Evolutionary conservation across 2,888 invertebrate species (phyloP).

Genomic region (Rhyacophila evoluta): DNA sequence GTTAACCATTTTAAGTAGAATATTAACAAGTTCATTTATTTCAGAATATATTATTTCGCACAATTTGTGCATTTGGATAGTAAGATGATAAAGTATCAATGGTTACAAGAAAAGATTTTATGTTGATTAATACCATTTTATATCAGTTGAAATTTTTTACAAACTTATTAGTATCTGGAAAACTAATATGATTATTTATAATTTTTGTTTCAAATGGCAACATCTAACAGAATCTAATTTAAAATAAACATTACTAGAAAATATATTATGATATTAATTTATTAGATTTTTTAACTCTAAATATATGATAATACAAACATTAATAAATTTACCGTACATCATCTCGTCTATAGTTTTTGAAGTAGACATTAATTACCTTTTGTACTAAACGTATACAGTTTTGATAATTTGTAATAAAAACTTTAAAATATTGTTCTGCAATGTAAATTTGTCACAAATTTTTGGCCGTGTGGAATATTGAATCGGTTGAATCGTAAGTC

Average conservation of each 20-base stretch:
- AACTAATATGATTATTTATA: no score
- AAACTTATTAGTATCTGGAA: no score
- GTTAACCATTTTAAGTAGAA: no score
- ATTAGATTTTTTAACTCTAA: slow-evolving; percentile 37
- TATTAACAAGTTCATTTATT: no score
- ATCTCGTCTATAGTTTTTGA: neutral
- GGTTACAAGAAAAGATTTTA: no score
- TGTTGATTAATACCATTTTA: no score
- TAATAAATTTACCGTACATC: neutral
- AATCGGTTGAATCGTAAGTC: no score
- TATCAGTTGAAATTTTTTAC: no score
- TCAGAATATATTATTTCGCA: no score
- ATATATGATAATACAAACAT: slow-evolving; percentile 25
- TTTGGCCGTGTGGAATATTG: neutral
- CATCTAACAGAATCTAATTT: neutral
- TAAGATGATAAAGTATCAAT: no score
- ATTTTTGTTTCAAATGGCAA: no score
- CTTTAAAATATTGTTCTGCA: neutral
- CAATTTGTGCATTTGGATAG: no score
- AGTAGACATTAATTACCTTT: neutral
- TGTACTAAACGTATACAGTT: slow-evolving; percentile 20
- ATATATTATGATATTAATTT: slow-evolving; percentile 38
- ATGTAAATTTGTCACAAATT: slow-evolving; percentile 7
- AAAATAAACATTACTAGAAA: slow-evolving; percentile 23
- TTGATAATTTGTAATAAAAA: neutral